A percentile compares a stretch with the other conserved stretches of the same genome.
These are phyloP conservation scores for Nycticorax nycticorax DNA, from an alignment of 2,113 vertebrate genomes.

Conservation along the genomic window DNA sequence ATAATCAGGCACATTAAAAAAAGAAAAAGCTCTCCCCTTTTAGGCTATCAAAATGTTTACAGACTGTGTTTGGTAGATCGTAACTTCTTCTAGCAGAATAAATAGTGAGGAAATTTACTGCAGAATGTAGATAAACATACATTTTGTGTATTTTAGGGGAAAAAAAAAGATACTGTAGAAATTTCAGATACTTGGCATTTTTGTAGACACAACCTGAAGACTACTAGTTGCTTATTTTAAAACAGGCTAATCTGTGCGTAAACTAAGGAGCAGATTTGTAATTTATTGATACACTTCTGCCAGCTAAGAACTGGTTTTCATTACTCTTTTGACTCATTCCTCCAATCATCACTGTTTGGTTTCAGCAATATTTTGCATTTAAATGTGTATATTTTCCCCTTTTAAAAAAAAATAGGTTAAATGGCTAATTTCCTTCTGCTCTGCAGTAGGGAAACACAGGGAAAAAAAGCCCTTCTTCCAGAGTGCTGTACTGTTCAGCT, in stretches of 20 bases:
- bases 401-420: background rate
- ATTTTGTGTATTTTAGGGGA: background rate
- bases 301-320: background rate
- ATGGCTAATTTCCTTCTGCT: background rate
- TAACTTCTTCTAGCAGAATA: background rate
- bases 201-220: constrained; percentile 6
- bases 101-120: constrained; percentile 7
- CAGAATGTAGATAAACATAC: constrained; percentile 24
- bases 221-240: constrained; percentile 15
- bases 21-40: background rate
- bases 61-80: background rate
- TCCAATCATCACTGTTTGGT: background rate
- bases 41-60: background rate
- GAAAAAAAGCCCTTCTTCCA: background rate
- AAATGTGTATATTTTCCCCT: background rate
- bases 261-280: constrained; percentile 6
- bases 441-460: background rate
- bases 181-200: constrained; percentile 32
- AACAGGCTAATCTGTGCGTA: constrained; percentile 2
- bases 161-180: background rate
- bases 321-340: background rate
- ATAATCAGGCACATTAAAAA: background rate
- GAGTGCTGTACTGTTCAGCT: background rate
- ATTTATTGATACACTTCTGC: constrained; percentile 21
- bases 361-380: background rate